Percentiles rank a stretch among this genome's conserved stretches.
These are phyloP conservation scores for Sitta europaea DNA, from an alignment of 2,113 vertebrate genomes.

Conservation along the genomic window DNA sequence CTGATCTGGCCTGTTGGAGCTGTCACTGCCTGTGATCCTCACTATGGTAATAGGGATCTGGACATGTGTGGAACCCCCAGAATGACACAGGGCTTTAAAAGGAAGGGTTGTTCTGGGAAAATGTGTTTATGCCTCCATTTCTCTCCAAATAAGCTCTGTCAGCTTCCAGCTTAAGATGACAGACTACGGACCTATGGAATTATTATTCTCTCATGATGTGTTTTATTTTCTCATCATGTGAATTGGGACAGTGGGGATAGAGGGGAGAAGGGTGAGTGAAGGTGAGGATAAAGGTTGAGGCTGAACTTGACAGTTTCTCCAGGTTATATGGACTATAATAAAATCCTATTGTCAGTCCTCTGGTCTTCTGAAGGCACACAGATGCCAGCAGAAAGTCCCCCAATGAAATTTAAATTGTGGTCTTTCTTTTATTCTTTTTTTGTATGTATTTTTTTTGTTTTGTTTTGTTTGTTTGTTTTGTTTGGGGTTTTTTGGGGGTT, in stretches of 20 bases:
- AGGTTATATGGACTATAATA: not conserved
- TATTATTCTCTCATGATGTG: not conserved
- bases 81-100: not conserved
- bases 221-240: not conserved
- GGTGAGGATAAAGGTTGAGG: not conserved
- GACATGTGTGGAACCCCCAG: not conserved
- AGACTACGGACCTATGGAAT: not conserved
- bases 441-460: not conserved
- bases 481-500: too few species aligned
- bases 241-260: not conserved
- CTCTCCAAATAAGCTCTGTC: not conserved
- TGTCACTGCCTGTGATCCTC: not conserved
- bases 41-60: not conserved
- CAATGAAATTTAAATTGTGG: not conserved
- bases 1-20: not conserved
- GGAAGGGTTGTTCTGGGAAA: not conserved
- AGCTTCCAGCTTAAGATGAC: not conserved
- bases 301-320: not conserved
- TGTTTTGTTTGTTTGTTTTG: not conserved
- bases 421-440: accelerated
- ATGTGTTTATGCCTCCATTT: not conserved
- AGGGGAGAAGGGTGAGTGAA: not conserved
- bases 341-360: not conserved
- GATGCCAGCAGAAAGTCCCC: not conserved
- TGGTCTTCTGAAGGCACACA: not conserved